Evolutionary conservation across 2,888 invertebrate genomes (phyloP).

Genomic region (Noctua janthe): DNA sequence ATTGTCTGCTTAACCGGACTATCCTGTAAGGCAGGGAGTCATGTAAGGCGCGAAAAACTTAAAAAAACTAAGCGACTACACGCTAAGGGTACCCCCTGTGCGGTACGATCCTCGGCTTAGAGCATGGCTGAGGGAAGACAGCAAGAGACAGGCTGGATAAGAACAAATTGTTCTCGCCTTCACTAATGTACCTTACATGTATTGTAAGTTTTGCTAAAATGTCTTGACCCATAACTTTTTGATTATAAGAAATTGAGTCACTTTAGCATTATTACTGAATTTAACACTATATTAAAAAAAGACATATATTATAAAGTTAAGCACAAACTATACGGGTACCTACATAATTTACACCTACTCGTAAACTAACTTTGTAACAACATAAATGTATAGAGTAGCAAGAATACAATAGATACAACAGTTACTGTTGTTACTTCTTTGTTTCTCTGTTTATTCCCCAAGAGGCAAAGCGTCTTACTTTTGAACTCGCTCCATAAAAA

Average conservation of each 20-base stretch:
- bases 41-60: no score
- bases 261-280: no score
- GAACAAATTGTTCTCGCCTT: no score
- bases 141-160: no score
- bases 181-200: not conserved
- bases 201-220: not conserved
- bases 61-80: no score
- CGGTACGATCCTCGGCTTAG: no score
- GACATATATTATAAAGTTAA: constrained; percentile 3
- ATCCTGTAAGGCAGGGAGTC: no score
- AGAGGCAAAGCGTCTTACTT: constrained; percentile 40
- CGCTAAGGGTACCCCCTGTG: no score
- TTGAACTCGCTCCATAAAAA: constrained; percentile 52
- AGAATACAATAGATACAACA: constrained; percentile 14
- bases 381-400: constrained; percentile 33
- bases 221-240: not conserved
- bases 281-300: not conserved
- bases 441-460: constrained; percentile 50
- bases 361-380: constrained; percentile 20
- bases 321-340: not conserved
- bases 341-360: not conserved
- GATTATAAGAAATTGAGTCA: no score
- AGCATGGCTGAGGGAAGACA: no score
- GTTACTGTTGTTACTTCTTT: constrained; percentile 42
- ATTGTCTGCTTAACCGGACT: no score